Evolutionary conservation across 2,797 vertebrate genomes (phyloP).

Genomic region (Oreonectes daqikongensis): DNA sequence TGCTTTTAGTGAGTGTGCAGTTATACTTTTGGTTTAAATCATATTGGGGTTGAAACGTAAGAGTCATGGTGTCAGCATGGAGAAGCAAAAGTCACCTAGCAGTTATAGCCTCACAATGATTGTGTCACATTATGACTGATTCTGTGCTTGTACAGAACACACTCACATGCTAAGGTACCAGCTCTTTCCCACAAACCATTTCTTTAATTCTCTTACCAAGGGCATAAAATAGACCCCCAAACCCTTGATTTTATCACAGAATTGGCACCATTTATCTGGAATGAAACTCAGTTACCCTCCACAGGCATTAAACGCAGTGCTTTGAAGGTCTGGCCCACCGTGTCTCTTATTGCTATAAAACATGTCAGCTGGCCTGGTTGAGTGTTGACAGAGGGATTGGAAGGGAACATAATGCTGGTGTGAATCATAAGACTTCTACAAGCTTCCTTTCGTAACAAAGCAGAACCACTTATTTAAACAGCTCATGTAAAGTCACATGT

Average conservation of each 20-base stretch:
- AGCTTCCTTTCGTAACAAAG: constrained; percentile 58
- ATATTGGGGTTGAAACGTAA: background rate
- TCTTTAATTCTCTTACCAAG: constrained; percentile 21
- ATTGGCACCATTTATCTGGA: constrained; percentile 53
- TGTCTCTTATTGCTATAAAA: constrained; percentile 63
- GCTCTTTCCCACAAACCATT: constrained; percentile 17
- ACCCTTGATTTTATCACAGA: constrained; percentile 57
- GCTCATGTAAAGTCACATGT: constrained; percentile 52
- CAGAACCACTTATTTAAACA: constrained; percentile 67
- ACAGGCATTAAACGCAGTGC: constrained; percentile 62
- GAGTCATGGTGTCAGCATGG: background rate
- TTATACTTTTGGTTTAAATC: too few species aligned
- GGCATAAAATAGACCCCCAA: constrained; percentile 47
- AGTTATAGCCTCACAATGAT: constrained; percentile 32
- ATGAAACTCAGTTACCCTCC: constrained; percentile 62
- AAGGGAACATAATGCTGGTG: constrained; percentile 46
- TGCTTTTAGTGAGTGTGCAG: too few species aligned
- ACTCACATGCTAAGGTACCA: constrained; percentile 3
- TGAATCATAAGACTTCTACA: constrained; percentile 54
- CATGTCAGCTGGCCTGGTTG: constrained; percentile 62
- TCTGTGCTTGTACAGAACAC: background rate
- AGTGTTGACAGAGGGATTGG: constrained; percentile 43
- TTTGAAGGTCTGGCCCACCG: constrained; percentile 60
- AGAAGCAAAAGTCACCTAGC: background rate
- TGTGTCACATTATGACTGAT: constrained; percentile 2